Percentiles rank a stretch among this genome's conserved stretches.
phyloP scores from a whole-genome alignment of 2,888 invertebrate species.

The Drosophila vallismaia region DNA sequence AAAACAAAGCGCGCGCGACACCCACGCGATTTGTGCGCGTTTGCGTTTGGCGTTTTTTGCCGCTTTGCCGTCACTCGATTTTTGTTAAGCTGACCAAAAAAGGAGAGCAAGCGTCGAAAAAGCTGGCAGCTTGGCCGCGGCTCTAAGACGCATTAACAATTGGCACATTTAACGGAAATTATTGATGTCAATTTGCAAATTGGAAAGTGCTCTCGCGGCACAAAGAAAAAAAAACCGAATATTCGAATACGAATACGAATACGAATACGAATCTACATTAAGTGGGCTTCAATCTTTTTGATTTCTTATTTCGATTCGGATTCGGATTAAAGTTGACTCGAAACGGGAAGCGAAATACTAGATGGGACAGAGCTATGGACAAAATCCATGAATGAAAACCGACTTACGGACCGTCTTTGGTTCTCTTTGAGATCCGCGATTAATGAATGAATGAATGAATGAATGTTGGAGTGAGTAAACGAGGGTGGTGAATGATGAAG shows the following conservation, averaged over 20 bases:
- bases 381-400: slow-evolving; percentile 10
- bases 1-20: slow-evolving; percentile 65
- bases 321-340: slow-evolving; percentile 5
- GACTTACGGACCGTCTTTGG: neutral
- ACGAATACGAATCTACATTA: neutral
- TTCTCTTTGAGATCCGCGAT: neutral
- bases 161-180: slow-evolving; percentile 77
- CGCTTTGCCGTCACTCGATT: slow-evolving; percentile 9
- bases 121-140: slow-evolving; percentile 26
- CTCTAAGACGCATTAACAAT: slow-evolving; percentile 69
- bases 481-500: too few species aligned
- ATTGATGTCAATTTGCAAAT: slow-evolving; percentile 56
- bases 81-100: slow-evolving; percentile 66
- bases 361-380: slow-evolving; percentile 2
- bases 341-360: slow-evolving; percentile 22
- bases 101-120: slow-evolving; percentile 52
- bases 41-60: slow-evolving; percentile 5
- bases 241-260: slow-evolving; percentile 1
- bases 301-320: slow-evolving; percentile 13
- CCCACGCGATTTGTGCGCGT: slow-evolving; percentile 53
- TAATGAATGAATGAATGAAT: neutral
- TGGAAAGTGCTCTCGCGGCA: slow-evolving; percentile 45
- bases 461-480: too few species aligned
- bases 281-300: slow-evolving; percentile 23
- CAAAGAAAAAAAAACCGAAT: too few species aligned